phyloP scores from a whole-genome alignment of 2,113 vertebrate species.

The Heterocephalus glaber region DNA sequence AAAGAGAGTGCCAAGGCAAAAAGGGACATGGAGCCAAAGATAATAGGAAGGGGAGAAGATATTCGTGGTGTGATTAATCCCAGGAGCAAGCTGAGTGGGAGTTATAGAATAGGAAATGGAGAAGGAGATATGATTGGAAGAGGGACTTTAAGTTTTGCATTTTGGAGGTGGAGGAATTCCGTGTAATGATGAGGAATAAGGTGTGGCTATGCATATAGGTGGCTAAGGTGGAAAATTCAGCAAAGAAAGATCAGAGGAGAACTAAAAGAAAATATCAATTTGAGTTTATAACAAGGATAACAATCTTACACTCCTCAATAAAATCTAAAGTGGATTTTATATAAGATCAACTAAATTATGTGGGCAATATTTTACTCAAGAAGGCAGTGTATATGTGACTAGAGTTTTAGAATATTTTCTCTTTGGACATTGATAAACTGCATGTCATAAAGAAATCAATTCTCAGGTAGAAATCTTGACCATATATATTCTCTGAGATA shows the following conservation, averaged over 20 bases:
- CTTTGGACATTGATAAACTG: background rate
- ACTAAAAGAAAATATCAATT: background rate
- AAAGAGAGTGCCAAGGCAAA: background rate
- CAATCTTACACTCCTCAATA: background rate
- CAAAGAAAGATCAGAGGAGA: background rate
- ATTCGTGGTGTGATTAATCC: background rate
- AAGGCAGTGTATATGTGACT: background rate
- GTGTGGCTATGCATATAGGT: background rate
- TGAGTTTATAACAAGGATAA: background rate
- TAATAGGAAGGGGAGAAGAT: background rate
- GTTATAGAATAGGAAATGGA: background rate
- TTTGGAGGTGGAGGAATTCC: background rate
- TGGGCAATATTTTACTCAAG: background rate
- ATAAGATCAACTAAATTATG: background rate
- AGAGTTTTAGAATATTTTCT: background rate
- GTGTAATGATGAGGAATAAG: background rate
- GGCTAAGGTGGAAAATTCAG: constrained; percentile 7
- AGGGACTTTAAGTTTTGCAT: background rate
- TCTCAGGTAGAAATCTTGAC: background rate
- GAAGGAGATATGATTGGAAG: background rate
- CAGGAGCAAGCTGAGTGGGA: background rate
- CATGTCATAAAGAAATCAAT: background rate
- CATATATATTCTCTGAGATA: background rate
- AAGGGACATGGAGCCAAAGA: background rate
- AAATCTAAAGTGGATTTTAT: constrained; percentile 9